These are phyloP conservation scores for Drosophila neocordata DNA, from an alignment of 1,140 invertebrate genomes.

Conservation along the genomic window DNA sequence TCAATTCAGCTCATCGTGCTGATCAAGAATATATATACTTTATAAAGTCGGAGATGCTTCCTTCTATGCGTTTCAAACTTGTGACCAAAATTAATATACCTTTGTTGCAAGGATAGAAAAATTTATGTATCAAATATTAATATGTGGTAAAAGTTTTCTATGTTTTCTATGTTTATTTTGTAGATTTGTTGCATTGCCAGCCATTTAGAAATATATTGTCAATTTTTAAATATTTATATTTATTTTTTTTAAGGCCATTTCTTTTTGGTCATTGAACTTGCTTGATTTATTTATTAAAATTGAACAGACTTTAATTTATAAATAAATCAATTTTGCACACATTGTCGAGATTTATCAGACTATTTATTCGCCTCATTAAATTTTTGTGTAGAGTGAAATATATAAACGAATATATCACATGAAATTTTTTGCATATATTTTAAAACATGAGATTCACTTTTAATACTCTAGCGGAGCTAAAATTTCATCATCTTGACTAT, in stretches of 20 bases:
- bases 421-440: neutral
- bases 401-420: neutral
- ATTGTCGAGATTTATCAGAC: neutral
- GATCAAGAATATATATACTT: no score
- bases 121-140: conserved; percentile 6
- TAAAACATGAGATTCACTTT: neutral
- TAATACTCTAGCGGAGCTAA: neutral
- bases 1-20: no score
- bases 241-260: neutral
- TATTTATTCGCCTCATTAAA: neutral
- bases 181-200: neutral
- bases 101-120: neutral
- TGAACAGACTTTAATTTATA: neutral
- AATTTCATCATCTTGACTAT: neutral
- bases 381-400: neutral
- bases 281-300: conserved; percentile 10
- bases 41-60: no score
- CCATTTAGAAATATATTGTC: conserved; percentile 2
- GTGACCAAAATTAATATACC: no score
- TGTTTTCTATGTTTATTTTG: neutral
- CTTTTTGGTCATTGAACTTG: conserved; percentile 3
- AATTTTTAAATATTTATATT: neutral
- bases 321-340: neutral
- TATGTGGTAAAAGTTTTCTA: neutral
- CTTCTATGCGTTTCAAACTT: no score